phyloP scores from a whole-genome alignment of 2,797 vertebrate genomes.

The Heliangelus exortis region DNA sequence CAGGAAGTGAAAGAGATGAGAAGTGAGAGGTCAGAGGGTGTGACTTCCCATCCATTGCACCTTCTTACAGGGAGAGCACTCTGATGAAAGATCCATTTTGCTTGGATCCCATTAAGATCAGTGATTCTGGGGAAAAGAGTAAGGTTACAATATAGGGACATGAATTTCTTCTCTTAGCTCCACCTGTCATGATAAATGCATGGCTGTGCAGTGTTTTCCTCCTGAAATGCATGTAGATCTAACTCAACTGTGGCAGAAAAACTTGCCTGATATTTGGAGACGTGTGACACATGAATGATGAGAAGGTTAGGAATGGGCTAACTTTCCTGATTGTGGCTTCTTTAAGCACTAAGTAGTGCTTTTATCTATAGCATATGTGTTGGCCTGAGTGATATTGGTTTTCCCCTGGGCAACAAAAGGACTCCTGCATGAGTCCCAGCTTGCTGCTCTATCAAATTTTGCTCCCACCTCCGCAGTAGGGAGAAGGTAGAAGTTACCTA shows the following conservation, averaged over 20 bases:
- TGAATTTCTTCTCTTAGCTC: not conserved
- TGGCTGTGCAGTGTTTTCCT: not conserved
- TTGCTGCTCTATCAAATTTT: not conserved
- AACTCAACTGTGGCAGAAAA: not conserved
- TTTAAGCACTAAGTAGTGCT: not conserved
- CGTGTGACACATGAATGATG: not conserved
- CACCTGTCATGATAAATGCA: fast-evolving
- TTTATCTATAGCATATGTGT: not conserved
- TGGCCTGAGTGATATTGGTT: not conserved
- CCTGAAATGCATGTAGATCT: not conserved
- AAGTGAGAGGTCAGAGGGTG: not conserved
- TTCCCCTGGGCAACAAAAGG: not conserved
- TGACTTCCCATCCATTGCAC: not conserved
- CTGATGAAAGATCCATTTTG: not conserved
- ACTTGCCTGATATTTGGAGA: not conserved
- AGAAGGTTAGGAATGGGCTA: not conserved
- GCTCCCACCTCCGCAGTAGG: not conserved
- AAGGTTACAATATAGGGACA: not conserved
- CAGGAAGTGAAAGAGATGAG: not conserved
- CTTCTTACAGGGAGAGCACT: not conserved
- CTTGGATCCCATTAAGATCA: not conserved
- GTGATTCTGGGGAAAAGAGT: not conserved
- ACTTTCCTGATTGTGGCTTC: not conserved
- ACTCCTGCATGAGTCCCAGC: not conserved
- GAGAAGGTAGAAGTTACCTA: not conserved